Evolutionary conservation across 2,797 vertebrate species (phyloP), one percentile per base, ranked within the genome.

Genomic region (Malurus leucopterus): DNA sequence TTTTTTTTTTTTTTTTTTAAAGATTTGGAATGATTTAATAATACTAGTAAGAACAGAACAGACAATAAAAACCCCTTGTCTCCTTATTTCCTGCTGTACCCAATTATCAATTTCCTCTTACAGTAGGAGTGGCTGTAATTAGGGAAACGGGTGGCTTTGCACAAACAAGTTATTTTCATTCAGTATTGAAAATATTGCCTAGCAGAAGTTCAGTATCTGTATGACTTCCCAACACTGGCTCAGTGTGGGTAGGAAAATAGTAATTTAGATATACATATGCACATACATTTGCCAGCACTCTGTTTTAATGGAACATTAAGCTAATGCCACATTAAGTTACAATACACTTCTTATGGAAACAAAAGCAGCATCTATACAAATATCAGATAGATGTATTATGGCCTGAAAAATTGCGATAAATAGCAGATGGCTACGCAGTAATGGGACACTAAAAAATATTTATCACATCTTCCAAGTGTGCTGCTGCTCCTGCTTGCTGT

Each of bases 381-480:
- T 84, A 91, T 30, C 78, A 79, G 63, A 86, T 67, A 84, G 82
- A 90, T 75, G 51, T 29, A 91, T 82, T 91, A 78, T 63, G 69
- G 69, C 62, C 71, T 72, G 58, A 59, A 80, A 89, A 75, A 88
- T 50, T 80, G 51, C 90, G 92, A 47, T 91, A 87, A 92, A 87
- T 88, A 91, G 75, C 76, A 90, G 79, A 94, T 81, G 82, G 75
- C 82, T 91, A 54, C 11, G 16, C 51, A 63, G 55, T 92, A 89
- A 94, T 87, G 44, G 84, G 72, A 72, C 76, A 80, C 36, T 90
- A 89, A 95, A 94, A 95, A 87, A 62, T 91, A 89, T 89, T 94
- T 92, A 89, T 88, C 89, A 54, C 69, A 12, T 91, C 70, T 90
- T 83, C 8, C 0, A 3, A 58, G 32, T 50, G 40, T 85, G 75